Percentiles rank a stretch among this genome's conserved stretches.
Conservation (phyloP, 2,797 vertebrate genomes). For the Acropternis orthonyx region DNA sequence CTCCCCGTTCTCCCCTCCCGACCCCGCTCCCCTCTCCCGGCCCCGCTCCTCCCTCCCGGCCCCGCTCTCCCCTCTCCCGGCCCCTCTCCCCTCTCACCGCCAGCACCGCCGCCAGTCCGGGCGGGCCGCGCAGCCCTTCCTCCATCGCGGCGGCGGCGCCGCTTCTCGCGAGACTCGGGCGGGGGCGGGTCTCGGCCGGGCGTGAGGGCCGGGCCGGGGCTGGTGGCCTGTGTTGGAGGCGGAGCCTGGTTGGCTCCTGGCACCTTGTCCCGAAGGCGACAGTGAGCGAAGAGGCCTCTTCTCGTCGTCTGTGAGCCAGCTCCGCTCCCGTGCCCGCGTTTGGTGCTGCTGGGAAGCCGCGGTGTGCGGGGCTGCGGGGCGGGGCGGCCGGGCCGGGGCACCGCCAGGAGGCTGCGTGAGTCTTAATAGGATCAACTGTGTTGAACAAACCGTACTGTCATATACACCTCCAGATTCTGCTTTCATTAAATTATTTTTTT, state of each 20-base stretch:
- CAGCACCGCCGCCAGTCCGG: neutral
- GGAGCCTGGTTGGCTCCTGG: accelerated
- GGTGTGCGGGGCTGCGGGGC: too few species aligned
- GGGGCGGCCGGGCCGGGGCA: too few species aligned
- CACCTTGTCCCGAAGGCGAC: too few species aligned
- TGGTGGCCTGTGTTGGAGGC: accelerated
- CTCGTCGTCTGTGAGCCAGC: too few species aligned
- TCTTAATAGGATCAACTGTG: neutral
- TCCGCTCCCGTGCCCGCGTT: too few species aligned
- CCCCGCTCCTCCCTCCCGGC: too few species aligned
- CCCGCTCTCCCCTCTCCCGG: neutral
- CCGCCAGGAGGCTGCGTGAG: neutral
- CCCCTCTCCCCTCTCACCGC: neutral
- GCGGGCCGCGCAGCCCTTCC: neutral
- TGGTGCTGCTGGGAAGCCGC: too few species aligned
- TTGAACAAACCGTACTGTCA: accelerated
- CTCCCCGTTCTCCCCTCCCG: too few species aligned
- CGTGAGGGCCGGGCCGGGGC: accelerated
- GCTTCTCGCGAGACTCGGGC: neutral
- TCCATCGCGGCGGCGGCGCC: neutral
- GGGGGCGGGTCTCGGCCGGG: accelerated
- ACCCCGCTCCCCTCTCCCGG: too few species aligned
- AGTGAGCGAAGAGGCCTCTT: accelerated
- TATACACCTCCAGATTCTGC: neutral
- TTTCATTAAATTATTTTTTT: neutral